Evolutionary conservation across 2,113 vertebrate species (phyloP).

Genomic region (Hyla sarda): DNA sequence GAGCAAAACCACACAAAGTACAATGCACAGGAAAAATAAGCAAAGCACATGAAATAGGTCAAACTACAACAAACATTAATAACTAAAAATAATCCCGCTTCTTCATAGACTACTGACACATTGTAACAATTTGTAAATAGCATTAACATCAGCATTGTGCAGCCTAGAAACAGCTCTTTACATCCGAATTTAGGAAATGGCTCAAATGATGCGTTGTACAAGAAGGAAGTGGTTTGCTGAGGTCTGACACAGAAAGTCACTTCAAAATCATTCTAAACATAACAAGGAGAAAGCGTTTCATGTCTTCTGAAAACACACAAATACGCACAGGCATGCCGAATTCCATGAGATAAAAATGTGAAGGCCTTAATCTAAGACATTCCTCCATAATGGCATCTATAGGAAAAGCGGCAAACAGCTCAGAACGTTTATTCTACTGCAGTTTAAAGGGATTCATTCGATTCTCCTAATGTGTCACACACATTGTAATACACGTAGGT

Average conservation of each 20-base stretch:
- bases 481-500: background rate
- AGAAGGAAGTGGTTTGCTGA: slow-evolving; percentile 52
- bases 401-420: background rate
- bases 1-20: background rate
- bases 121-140: background rate
- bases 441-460: background rate
- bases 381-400: background rate
- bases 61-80: background rate
- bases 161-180: background rate
- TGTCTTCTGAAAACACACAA: slow-evolving; percentile 10
- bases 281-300: background rate
- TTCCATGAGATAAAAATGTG: background rate
- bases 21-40: background rate
- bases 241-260: background rate
- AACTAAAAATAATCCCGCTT: background rate
- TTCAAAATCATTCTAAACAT: slow-evolving; percentile 18
- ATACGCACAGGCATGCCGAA: background rate
- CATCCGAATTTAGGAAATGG: slow-evolving; percentile 28
- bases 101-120: background rate
- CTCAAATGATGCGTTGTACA: background rate
- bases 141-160: background rate
- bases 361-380: background rate
- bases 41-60: background rate
- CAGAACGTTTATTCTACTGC: background rate
- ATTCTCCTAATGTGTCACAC: background rate